Conservation (phyloP, 2,888 invertebrate genomes). For the Amiota mariae region DNA sequence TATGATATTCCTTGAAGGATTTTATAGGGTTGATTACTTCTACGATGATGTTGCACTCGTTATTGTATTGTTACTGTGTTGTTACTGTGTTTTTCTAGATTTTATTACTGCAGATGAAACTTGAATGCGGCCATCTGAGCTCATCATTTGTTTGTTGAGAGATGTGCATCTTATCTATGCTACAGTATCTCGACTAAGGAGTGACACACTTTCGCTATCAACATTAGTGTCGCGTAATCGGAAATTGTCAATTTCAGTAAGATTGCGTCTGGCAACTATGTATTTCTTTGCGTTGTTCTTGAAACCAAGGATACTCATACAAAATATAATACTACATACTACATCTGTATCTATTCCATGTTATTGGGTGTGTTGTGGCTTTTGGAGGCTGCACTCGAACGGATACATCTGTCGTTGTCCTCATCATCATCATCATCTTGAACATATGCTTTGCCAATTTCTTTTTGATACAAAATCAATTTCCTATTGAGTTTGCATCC, state of each 20-base stretch:
- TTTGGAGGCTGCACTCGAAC: neutral
- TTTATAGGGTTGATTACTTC: constrained; percentile 47
- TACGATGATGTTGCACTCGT: constrained; percentile 47
- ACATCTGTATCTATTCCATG: neutral
- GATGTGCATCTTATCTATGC: constrained; percentile 36
- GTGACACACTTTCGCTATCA: constrained; percentile 29
- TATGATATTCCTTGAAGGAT: constrained; percentile 7
- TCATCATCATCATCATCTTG: constrained; percentile 7
- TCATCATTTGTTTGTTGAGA: constrained; percentile 27
- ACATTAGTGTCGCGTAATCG: constrained; percentile 1
- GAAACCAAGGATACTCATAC: neutral
- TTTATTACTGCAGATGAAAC: constrained; percentile 39
- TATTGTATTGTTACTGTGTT: constrained; percentile 40
- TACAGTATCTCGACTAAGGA: constrained; percentile 34
- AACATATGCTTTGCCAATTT: constrained; percentile 17
- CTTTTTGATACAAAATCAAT: constrained; percentile 2
- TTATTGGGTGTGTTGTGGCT: neutral
- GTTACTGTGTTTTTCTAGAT: constrained; percentile 18
- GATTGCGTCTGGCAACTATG: neutral
- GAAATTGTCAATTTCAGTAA: constrained; percentile 26
- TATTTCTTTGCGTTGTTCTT: neutral
- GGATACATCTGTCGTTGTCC: neutral
- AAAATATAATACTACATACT: neutral
- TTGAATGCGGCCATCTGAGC: constrained; percentile 30
- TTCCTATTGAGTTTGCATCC: neutral